phyloP scores from a whole-genome alignment of 2,113 vertebrate species.

The Platysteira castanea region DNA sequence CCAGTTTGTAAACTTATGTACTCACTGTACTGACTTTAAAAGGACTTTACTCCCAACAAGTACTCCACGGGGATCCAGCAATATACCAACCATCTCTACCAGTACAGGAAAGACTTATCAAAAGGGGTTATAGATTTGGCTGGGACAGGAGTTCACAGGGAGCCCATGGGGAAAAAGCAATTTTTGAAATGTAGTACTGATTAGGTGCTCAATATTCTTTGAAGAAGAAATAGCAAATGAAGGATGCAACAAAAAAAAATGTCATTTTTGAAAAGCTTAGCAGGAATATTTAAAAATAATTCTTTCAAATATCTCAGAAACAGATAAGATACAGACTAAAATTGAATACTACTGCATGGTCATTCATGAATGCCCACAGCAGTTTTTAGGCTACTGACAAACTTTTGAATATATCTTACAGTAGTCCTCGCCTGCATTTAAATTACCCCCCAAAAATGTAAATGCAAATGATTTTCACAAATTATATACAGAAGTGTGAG shows the following conservation, averaged over 20 bases:
- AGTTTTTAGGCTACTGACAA: neutral
- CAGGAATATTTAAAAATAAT: neutral
- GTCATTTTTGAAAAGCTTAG: neutral
- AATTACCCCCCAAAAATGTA: neutral
- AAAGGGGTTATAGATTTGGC: neutral
- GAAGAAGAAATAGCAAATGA: neutral
- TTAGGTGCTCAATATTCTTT: neutral
- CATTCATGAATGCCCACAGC: constrained; percentile 4
- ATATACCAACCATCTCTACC: neutral
- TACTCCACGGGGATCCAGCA: neutral
- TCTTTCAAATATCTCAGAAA: neutral
- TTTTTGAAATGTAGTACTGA: neutral
- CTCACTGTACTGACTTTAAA: neutral
- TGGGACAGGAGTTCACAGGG: neutral
- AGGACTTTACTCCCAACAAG: neutral
- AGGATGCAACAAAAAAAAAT: neutral
- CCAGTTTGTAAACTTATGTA: neutral
- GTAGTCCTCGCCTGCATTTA: neutral
- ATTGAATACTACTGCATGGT: neutral
- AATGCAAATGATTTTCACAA: neutral
- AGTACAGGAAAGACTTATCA: neutral
- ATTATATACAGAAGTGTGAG: neutral
- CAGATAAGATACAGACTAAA: neutral
- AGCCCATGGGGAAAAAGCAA: neutral
- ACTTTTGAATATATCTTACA: neutral